Percentiles rank a stretch among this genome's conserved stretches.
phyloP scores from a whole-genome alignment of 1,140 invertebrate genomes.

The Trachymyrmex cornetzi region DNA sequence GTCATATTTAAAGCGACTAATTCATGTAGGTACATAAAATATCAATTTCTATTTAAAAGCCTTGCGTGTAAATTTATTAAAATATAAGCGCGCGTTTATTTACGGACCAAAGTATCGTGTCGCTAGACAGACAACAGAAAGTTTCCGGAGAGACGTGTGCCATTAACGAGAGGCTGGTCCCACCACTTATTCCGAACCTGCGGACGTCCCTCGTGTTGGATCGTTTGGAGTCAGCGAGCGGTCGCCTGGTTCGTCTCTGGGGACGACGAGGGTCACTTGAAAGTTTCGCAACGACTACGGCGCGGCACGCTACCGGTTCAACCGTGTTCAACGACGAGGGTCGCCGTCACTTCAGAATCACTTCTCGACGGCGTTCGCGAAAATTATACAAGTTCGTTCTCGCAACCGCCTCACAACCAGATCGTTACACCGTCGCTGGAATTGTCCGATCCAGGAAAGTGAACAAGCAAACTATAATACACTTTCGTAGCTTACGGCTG shows the following conservation, averaged over 20 bases:
- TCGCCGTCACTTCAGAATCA: conserved; percentile 63
- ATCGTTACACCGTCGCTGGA: conserved; percentile 41
- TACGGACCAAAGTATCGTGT: not conserved
- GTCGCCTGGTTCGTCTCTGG: conserved; percentile 30
- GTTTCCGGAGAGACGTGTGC: conserved; percentile 45
- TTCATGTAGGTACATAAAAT: not conserved
- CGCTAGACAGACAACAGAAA: conserved; percentile 39
- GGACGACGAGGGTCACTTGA: conserved; percentile 63
- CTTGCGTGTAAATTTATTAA: not conserved
- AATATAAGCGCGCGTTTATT: conserved; percentile 13
- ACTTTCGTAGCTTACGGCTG: not conserved
- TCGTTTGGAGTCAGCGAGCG: conserved; percentile 23
- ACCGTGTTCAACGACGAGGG: conserved; percentile 51
- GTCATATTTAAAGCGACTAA: not conserved
- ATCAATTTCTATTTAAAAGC: not conserved
- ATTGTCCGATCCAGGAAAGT: conserved; percentile 33
- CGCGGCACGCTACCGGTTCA: conserved; percentile 38
- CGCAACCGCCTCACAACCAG: conserved; percentile 33
- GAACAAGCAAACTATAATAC: conserved; percentile 28
- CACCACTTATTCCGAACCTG: conserved; percentile 43
- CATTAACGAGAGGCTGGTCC: conserved; percentile 44
- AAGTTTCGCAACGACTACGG: conserved; percentile 47
- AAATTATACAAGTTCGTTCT: conserved; percentile 56
- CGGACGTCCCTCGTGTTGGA: conserved; percentile 46
- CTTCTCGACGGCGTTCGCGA: conserved; percentile 49